Evolutionary conservation across 2,797 vertebrate genomes (phyloP).

Genomic region (Spondyliosoma cantharus): DNA sequence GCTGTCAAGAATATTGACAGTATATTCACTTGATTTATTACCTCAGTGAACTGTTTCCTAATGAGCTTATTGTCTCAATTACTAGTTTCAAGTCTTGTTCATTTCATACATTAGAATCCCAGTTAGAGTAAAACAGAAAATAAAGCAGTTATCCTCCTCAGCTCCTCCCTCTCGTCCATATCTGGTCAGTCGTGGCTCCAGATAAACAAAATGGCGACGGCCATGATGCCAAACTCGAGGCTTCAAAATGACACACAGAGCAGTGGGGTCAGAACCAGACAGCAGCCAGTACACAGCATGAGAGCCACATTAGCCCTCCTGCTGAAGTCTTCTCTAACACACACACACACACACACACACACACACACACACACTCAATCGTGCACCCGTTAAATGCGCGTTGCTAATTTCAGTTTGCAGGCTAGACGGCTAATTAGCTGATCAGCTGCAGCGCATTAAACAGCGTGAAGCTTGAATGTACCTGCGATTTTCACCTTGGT

Average conservation of each 20-base stretch:
- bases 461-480: background rate
- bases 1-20: too few relatives aligned
- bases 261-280: background rate
- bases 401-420: background rate
- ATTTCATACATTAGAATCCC: too few relatives aligned
- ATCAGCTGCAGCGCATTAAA: slow-evolving; percentile 6
- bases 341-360: background rate
- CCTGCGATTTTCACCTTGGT: background rate
- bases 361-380: background rate
- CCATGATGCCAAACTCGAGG: too few relatives aligned
- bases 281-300: background rate
- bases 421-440: background rate
- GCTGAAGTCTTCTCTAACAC: background rate
- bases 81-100: too few relatives aligned
- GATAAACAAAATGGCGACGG: too few relatives aligned
- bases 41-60: too few relatives aligned
- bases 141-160: too few relatives aligned
- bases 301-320: background rate
- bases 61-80: too few relatives aligned
- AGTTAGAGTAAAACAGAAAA: too few relatives aligned
- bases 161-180: too few relatives aligned
- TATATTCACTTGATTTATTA: too few relatives aligned
- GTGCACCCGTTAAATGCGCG: background rate
- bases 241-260: background rate
- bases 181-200: too few relatives aligned